These are phyloP conservation scores for Tipula confusa DNA, from an alignment of 2,888 invertebrate species.

Conservation along the genomic window DNA sequence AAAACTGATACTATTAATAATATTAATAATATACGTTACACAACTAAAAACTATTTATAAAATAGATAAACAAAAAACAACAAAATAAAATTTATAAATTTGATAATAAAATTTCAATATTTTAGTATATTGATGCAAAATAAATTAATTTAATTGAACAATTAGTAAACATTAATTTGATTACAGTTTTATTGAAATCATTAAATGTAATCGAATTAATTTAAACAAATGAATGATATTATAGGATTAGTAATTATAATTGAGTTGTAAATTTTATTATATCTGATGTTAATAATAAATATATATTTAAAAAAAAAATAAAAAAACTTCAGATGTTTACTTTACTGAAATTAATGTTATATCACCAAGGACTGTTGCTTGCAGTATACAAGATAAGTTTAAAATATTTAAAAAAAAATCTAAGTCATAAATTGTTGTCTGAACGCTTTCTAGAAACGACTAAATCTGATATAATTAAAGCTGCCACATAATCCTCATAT, in stretches of 20 bases:
- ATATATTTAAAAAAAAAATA: not conserved
- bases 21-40: not conserved
- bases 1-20: not conserved
- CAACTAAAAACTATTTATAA: not conserved
- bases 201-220: not conserved
- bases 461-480: too few species aligned
- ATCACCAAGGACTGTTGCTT: too few species aligned
- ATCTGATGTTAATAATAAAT: slow-evolving; percentile 20
- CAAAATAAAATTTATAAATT: too few species aligned
- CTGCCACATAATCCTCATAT: too few species aligned
- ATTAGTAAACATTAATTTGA: not conserved
- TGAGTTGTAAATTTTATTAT: slow-evolving; percentile 12
- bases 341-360: too few species aligned
- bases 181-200: slow-evolving; percentile 25
- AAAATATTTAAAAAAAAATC: too few species aligned
- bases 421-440: too few species aligned
- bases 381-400: too few species aligned
- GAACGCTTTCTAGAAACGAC: too few species aligned
- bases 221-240: not conserved
- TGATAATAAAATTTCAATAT: not conserved
- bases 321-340: not conserved
- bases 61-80: not conserved
- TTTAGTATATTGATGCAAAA: not conserved
- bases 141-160: not conserved
- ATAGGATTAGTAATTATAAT: not conserved